Conservation (phyloP, 2,888 invertebrate genomes). For the Diogma glabrata region DNA sequence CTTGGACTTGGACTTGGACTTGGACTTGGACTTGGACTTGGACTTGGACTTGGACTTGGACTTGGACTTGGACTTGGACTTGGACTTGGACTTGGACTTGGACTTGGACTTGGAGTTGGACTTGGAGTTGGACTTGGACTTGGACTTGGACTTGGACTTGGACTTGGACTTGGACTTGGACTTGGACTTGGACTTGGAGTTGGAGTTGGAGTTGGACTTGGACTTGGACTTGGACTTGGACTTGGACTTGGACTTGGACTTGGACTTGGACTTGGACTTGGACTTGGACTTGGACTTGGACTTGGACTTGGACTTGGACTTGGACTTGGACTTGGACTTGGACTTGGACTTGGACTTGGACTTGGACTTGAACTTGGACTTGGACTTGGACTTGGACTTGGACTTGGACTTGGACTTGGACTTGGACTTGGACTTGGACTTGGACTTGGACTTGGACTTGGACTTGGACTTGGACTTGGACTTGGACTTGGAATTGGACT, state of each 20-base stretch:
- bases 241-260: not conserved
- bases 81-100: not conserved
- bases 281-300: not conserved
- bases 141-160: not conserved
- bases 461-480: not conserved
- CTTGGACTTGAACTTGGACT: not conserved
- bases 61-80: not conserved
- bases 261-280: not conserved
- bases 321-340: conserved; percentile 1
- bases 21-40: not conserved
- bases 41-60: not conserved
- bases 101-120: not conserved
- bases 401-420: not conserved
- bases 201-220: not conserved
- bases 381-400: not conserved
- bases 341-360: not conserved
- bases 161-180: not conserved
- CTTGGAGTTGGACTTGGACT: not conserved
- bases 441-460: not conserved
- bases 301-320: conserved; percentile 2
- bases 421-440: not conserved
- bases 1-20: not conserved
- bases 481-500: not conserved
- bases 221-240: not conserved
- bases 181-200: not conserved